Base-by-base conservation (phyloP, 2,888 invertebrate genomes). In the Tenthredo livida region DNA sequence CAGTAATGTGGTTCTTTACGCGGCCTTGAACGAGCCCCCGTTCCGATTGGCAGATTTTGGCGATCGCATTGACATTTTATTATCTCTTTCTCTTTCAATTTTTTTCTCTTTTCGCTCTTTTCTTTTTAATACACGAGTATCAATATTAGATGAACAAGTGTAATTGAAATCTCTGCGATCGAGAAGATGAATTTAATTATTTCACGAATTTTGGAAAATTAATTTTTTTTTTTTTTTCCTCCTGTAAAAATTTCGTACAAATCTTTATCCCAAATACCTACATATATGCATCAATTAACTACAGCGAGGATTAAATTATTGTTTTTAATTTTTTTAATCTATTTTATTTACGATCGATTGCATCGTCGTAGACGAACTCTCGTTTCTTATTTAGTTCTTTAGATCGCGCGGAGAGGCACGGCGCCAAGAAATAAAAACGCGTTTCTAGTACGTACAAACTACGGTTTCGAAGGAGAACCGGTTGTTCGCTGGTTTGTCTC, bases 401-500 rank as follows among this genome's bases (percentile, higher is more conserved):
- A 5, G 54, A 54, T 54, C n/a, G n/a, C n/a, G n/a, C 47, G 47
- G 47, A 47, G 12, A 12, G 2, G 2, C 5, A 54, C 54, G 54
- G 54, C n/a, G 54, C 54, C 54, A 54, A 54, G 54, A 54, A 54
- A 54, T 54, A 54, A n/a, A 54, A 54, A 54, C 54, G 54, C n/a
- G 54, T 17, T n/a, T 33, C 40, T 40, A 1, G 37, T 40, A n/a
- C 7, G 37, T 40, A n/a, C n/a, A n/a, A n/a, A 54, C n/a, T 72
- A 72, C n/a, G n/a, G 40, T 37, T 72, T 72, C 72, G 40, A 72
- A 40, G 21, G n/a, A 72, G 72, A 37, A 72, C 37, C 33, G 37
- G n/a, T 37, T n/a, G 37, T n/a, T 72, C 40, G 10, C n/a, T 37
- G 40, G 33, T 72, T 40, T 54, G 54, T n/a, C 40, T 37, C 70